phyloP scores from a whole-genome alignment of 1,140 invertebrate species.

The Liolophura sinensis region DNA sequence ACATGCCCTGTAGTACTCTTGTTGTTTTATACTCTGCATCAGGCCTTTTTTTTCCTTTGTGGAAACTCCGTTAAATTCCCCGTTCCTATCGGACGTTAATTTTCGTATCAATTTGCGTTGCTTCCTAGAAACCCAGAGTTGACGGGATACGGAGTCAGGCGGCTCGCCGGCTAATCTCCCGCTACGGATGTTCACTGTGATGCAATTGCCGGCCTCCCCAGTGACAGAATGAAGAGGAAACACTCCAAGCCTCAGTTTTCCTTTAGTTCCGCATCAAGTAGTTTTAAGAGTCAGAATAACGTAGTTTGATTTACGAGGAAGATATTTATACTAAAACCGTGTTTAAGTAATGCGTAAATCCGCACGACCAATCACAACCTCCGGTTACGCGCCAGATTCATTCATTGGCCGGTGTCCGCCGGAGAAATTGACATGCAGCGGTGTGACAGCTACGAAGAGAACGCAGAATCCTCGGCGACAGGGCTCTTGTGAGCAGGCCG shows the following conservation, averaged over 20 bases:
- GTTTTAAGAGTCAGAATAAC: constrained; percentile 16
- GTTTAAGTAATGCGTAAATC: constrained; percentile 13
- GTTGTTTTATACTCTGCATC: constrained; percentile 31
- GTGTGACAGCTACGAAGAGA: too few species aligned
- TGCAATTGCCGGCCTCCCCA: constrained; percentile 16
- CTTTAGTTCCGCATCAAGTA: constrained; percentile 23
- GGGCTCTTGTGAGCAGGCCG: too few species aligned
- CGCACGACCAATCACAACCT: too few species aligned
- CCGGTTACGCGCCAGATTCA: too few species aligned
- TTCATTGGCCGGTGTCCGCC: too few species aligned
- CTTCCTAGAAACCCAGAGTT: constrained; percentile 20
- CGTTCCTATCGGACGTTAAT: constrained; percentile 17
- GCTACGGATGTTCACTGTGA: constrained; percentile 9
- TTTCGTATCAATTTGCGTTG: constrained; percentile 21
- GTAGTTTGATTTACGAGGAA: constrained; percentile 19
- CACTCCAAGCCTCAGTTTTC: constrained; percentile 23
- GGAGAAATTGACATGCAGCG: too few species aligned
- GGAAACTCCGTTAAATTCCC: neutral
- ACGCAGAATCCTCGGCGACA: too few species aligned
- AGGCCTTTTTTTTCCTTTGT: neutral
- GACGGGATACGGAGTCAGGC: neutral
- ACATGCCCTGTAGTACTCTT: constrained; percentile 34
- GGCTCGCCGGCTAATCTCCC: too few species aligned
- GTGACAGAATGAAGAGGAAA: constrained; percentile 20
- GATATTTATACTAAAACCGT: constrained; percentile 24